Evolutionary conservation across 2,797 vertebrate genomes (phyloP), one percentile per base, ranked within the genome.

Genomic region (Oryzias sinensis): DNA sequence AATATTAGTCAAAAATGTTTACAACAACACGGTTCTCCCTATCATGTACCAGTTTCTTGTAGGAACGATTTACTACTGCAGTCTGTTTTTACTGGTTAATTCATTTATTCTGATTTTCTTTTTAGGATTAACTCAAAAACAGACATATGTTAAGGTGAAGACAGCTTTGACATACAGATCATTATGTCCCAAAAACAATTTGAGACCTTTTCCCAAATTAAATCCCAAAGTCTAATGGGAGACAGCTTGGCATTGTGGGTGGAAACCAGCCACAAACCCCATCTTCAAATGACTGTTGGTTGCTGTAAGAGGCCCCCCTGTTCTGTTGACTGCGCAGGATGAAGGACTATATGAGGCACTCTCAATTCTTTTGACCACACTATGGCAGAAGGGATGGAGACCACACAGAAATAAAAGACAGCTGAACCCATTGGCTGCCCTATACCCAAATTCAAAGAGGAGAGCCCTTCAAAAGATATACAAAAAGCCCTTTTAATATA

Each of bases 181-280:
- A 78, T 74, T 72, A 71, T 59, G 43, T 62, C 72, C 74, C 20
- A 15, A 80, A 80, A 65, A 70, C 74, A 67, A 70, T 73, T 62
- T 47, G 68, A 82, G 77, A 76, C 82, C 82, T 74, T 70, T 79
- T 78, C 75, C 82, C 83, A 89, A 89, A 91, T 88, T 80, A 90
- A 82, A 91, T 86, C 85, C 84, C 82, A 83, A 84, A 84, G 85
- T 89, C 82, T 91, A 90, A 90, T 91, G 88, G 90, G 85, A 89
- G 81, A 83, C 89, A 89, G 88, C 86, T 87, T 86, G 82, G 79
- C 70, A 58, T 84, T 88, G 88, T 85, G 90, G 85, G 87, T 87
- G 89, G 86, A 91, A 91, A 91, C 83, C 83, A 84, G 82, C 89
- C 89, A 78, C 89, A 90, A 87, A 87, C 86, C 86, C 83, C 88